phyloP scores from a whole-genome alignment of 2,113 vertebrate genomes.

The Microtus oregoni region DNA sequence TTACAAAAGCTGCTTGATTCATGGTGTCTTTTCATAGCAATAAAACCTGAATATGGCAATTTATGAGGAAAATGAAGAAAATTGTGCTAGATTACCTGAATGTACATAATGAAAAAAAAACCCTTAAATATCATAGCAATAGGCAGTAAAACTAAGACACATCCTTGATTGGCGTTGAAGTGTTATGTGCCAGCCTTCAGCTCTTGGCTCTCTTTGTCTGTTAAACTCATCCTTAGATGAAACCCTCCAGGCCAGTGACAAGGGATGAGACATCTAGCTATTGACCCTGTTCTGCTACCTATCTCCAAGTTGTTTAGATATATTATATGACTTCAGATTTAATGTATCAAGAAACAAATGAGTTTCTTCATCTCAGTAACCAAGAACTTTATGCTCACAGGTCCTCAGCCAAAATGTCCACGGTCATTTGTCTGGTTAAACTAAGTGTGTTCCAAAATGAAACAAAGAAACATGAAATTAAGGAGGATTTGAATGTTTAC shows the following conservation, averaged over 20 bases:
- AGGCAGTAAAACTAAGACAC: not conserved
- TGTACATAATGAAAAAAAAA: not conserved
- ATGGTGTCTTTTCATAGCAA: no score
- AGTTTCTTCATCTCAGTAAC: not conserved
- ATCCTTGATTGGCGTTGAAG: not conserved
- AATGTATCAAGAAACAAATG: not conserved
- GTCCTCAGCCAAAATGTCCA: not conserved
- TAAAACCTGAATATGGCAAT: not conserved
- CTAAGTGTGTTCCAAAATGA: no score
- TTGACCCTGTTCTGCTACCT: not conserved
- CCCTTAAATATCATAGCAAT: not conserved
- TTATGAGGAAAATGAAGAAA: not conserved
- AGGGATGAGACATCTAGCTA: not conserved
- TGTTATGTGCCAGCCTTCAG: not conserved
- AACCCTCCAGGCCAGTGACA: not conserved
- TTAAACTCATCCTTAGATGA: not conserved
- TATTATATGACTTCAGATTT: not conserved
- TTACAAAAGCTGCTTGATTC: no score
- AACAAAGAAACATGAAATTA: not conserved
- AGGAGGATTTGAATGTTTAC: not conserved
- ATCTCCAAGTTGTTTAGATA: not conserved
- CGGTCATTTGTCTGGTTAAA: not conserved
- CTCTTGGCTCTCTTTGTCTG: not conserved
- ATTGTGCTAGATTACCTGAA: not conserved
- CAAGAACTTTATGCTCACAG: not conserved